Percentiles rank a stretch among this genome's conserved stretches.
phyloP scores from a whole-genome alignment of 2,888 invertebrate species.

The Nasonovia ribisnigri region DNA sequence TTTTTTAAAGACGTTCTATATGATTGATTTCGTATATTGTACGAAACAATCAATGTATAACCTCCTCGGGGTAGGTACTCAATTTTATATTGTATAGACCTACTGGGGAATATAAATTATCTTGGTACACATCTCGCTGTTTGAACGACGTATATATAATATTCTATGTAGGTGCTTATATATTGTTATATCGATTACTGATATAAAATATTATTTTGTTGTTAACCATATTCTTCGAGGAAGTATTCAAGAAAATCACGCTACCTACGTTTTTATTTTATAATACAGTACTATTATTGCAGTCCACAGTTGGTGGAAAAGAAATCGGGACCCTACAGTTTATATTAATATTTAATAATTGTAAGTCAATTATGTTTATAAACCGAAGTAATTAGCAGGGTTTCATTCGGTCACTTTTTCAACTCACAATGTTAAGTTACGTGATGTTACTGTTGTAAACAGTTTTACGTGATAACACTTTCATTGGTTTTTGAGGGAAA shows the following conservation, averaged over 20 bases:
- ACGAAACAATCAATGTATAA: background rate
- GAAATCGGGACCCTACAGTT: too few species aligned
- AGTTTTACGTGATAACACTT: too few species aligned
- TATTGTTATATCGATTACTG: background rate
- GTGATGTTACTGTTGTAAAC: too few species aligned
- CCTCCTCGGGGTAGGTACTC: background rate
- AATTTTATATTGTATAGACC: background rate
- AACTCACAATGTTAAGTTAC: too few species aligned
- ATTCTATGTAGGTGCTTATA: background rate
- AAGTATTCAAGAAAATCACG: background rate
- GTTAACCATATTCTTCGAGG: background rate
- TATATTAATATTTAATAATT: background rate
- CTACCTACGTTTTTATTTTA: background rate
- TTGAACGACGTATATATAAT: background rate
- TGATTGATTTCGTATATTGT: background rate
- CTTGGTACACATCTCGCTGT: background rate
- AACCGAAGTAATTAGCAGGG: too few species aligned
- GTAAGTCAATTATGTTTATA: background rate
- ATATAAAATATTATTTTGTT: background rate
- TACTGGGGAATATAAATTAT: background rate
- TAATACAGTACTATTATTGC: background rate
- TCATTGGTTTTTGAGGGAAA: too few species aligned
- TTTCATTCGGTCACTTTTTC: too few species aligned
- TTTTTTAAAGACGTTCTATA: background rate
- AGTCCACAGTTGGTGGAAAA: background rate